Percentiles rank a stretch among this genome's conserved stretches.
These are phyloP conservation scores for Callyntrura sp. DNA, from an alignment of 2,888 invertebrate genomes.

Conservation along the genomic window DNA sequence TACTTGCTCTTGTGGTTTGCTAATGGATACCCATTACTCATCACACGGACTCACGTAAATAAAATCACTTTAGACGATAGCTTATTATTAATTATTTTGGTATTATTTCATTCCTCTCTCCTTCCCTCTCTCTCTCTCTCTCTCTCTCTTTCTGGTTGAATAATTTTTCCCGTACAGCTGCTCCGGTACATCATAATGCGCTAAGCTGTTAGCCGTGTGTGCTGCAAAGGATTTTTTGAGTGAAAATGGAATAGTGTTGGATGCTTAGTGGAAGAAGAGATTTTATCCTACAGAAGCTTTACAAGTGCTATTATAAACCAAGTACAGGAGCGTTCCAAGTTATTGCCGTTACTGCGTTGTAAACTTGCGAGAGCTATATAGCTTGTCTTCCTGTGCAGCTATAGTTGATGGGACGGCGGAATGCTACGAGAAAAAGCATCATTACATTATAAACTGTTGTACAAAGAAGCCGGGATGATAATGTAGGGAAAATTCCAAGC, in stretches of 20 bases:
- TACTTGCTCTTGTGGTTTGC: conserved; percentile 19
- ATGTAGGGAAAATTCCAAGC: no score
- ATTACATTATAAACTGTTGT: background rate
- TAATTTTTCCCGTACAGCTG: conserved; percentile 14
- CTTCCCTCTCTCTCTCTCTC: background rate
- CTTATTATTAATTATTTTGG: conserved; percentile 46
- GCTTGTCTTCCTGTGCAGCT: background rate
- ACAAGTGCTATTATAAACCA: background rate
- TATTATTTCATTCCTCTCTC: conserved; percentile 28
- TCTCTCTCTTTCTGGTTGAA: conserved; percentile 17
- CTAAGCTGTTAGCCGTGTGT: background rate
- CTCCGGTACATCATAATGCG: conserved; percentile 5
- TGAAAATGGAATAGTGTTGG: background rate
- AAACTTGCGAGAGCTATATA: background rate
- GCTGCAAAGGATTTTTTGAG: background rate
- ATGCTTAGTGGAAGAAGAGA: background rate
- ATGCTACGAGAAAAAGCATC: no score
- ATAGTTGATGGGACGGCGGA: no score
- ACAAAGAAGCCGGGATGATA: background rate
- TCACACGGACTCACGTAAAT: conserved; percentile 32
- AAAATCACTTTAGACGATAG: conserved; percentile 25
- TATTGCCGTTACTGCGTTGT: no score
- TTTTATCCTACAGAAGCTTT: background rate
- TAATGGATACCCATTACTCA: conserved; percentile 49
- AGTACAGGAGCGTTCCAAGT: background rate